Evolutionary conservation across 2,113 vertebrate genomes (phyloP).

Genomic region (Spheniscus mendiculus): DNA sequence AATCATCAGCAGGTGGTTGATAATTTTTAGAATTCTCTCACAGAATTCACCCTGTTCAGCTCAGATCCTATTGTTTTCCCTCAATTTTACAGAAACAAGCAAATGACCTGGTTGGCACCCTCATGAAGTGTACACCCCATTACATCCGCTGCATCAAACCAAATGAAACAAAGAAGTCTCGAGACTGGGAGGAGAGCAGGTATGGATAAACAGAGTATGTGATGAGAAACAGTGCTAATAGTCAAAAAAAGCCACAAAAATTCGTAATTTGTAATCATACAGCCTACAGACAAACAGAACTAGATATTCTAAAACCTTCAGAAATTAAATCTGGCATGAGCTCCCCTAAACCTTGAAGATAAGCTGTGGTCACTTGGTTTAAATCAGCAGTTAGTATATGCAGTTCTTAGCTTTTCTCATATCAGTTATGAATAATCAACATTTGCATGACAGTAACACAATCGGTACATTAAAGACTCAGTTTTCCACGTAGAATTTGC

Average conservation of each 20-base stretch:
- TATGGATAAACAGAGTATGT: not conserved
- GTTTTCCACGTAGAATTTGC: not conserved
- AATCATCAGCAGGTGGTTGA: not conserved
- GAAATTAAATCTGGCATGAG: not conserved
- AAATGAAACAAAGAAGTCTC: slow-evolving; percentile 95
- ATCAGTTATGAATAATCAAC: not conserved
- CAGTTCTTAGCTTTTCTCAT: not conserved
- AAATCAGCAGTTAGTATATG: not conserved
- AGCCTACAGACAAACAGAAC: not conserved
- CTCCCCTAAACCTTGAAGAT: not conserved
- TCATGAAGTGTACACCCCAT: slow-evolving; percentile 98
- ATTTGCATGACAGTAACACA: not conserved
- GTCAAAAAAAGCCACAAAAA: not conserved
- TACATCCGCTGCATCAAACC: slow-evolving; percentile 99
- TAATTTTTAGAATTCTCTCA: not conserved
- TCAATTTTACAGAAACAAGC: slow-evolving; percentile 90
- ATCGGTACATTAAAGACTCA: not conserved
- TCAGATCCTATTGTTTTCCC: not conserved
- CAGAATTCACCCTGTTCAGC: not conserved
- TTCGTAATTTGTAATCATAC: not conserved
- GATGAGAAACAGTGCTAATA: not conserved
- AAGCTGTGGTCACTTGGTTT: not conserved
- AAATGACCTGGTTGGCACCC: slow-evolving; percentile 93
- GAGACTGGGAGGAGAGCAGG: slow-evolving; percentile 98
- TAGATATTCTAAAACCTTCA: not conserved